Base-by-base conservation (phyloP, 2,113 vertebrate genomes). In the Oncorhynchus kisutch region DNA sequence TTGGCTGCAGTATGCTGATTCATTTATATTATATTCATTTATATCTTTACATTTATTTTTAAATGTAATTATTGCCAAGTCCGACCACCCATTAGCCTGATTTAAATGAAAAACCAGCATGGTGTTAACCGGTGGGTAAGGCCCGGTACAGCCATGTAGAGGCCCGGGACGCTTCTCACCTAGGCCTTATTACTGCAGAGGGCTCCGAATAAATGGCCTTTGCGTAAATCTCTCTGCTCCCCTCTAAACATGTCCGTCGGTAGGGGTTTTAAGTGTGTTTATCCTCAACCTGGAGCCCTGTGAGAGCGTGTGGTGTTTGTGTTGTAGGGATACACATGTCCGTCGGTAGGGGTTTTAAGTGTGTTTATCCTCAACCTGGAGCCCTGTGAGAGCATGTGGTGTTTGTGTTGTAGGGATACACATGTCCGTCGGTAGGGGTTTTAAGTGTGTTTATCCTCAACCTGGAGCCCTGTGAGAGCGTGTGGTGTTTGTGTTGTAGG, bases 21-120 rank as follows among this genome's bases (percentile, higher is more conserved):
- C 81, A 83, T 14, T 1, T 49, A 49, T 49, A 2, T 49, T 49
- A 49, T 49, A 3, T 49, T 2, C 2, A 3, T 49, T 13, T 4
- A 13, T 9, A 49, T 2, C 0, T 8, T 0, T 13, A 13, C 0
- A 49, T 13, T 0, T 49, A 13, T 14, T 49, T 31, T 31, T 31
- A 31, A 31, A 31, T 34, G 31, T 34, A 34, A 1, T 34, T 34
- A 1, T 88, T 81, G 86, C 54, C 69, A 45, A 71, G 39, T 69
- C 75, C 67, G 69, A 34, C 72, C 81, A 84, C 81, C 70, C 83
- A 75, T 78, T 49, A 73, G 57, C 45, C 73, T 82, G 71, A 79
- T 79, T 79, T 70, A 78, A 71, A 71, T 31, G 0, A 60, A 29
- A 11, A 22, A 4, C 13, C 72, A 74, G 81, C 79, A 45, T 71